Evolutionary conservation across 2,888 invertebrate genomes (phyloP), one percentile per base, ranked within the genome.

Genomic region (Ramazzottius varieornatus): DNA sequence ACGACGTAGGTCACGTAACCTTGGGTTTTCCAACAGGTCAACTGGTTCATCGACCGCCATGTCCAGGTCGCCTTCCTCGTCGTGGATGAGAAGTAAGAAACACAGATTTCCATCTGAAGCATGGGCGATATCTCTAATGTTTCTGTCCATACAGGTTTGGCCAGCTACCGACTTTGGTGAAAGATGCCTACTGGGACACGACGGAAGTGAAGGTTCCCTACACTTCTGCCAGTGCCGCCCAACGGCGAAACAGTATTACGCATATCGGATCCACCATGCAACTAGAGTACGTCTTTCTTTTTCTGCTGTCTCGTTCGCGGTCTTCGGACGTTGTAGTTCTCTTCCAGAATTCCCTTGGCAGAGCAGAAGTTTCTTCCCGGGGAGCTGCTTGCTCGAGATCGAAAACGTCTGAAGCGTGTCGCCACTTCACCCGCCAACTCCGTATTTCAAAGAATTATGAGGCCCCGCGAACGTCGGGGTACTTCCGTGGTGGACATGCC

Each of bases 21-120:
- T n/a, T n/a, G n/a, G 13, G 54, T 29, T 54, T 29, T 29, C 24
- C 54, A 24, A 24, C 13, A 54, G 54, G 54, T 90, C 64, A 91
- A 91, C 75, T 90, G 89, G 88, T 81, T 91, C 66, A 89, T 91
- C 73, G 91, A 91, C 78, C 82, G 91, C 70, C 90, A 91, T 74
- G 85, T 90, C 71, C 89, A 90, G 84, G 89, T 89, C 54, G 54
- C 54, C n/a, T 54, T 54, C 29, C 54, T 54, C 4, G 29, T 29
- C 54, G 54, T 54, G 20, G 54, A 54, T 54, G 54, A 54, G 24
- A 54, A 54, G 54, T 54, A 29, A 13, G 54, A 40, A 40, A 8
- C 40, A 40, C 20, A 13, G 40, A 40, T n/a, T n/a, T n/a, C n/a
- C n/a, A n/a, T n/a, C n/a, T n/a, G n/a, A n/a, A n/a, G n/a, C n/a